Percentiles rank a stretch among this genome's conserved stretches.
These are phyloP conservation scores for Gila orcuttii DNA, from an alignment of 2,113 vertebrate species.

Conservation along the genomic window DNA sequence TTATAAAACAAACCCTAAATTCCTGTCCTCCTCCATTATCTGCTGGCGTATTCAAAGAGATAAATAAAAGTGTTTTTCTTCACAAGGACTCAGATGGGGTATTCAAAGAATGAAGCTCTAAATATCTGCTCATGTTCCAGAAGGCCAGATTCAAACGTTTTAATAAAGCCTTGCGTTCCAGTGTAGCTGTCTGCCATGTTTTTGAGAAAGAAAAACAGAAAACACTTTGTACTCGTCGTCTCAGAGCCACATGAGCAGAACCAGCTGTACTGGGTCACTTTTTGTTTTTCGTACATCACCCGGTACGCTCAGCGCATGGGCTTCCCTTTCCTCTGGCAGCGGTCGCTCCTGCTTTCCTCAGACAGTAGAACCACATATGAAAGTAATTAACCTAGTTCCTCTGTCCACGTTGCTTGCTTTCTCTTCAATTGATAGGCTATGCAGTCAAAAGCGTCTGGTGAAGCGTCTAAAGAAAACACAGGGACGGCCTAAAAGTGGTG, in stretches of 20 bases:
- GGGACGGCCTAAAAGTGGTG: background rate
- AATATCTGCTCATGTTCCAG: conserved; percentile 1
- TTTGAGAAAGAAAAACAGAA: conserved; percentile 14
- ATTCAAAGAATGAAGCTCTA: background rate
- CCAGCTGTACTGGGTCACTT: conserved; percentile 65
- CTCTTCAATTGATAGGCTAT: conserved; percentile 51
- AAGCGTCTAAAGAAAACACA: conserved; percentile 22
- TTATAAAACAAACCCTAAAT: conserved; percentile 34
- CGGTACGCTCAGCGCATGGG: background rate
- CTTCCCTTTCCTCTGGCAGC: conserved; percentile 33
- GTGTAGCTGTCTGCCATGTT: background rate
- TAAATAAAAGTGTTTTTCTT: conserved; percentile 28
- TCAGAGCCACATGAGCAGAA: conserved; percentile 60
- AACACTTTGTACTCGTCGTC: background rate
- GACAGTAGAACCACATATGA: conserved; percentile 71
- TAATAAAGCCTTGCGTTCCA: conserved; percentile 5
- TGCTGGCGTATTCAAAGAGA: conserved; percentile 24
- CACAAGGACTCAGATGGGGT: background rate
- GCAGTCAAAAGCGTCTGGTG: conserved; percentile 23
- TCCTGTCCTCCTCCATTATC: conserved; percentile 8
- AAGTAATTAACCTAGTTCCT: conserved; percentile 75
- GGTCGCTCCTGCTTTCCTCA: conserved; percentile 46
- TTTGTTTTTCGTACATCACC: conserved; percentile 57
- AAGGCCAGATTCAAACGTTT: conserved; percentile 25
- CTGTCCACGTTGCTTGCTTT: conserved; percentile 73